Base-by-base conservation (phyloP, 2,113 vertebrate species). In the Saguinus midas region DNA sequence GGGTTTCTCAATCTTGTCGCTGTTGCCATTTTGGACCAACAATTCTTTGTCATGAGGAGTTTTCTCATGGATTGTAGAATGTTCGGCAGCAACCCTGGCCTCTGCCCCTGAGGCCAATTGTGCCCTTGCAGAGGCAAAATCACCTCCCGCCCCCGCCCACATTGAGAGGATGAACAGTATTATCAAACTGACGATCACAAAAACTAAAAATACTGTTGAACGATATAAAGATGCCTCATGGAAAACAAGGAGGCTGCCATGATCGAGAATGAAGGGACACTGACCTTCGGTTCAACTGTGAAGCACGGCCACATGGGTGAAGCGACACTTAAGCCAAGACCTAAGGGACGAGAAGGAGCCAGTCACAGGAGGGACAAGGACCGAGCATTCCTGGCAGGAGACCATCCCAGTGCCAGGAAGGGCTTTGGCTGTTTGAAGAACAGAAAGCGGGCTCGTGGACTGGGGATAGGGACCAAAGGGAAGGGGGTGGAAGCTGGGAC, bases 151-250 rank as follows among this genome's bases (percentile, higher is more conserved):
- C 43, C 43, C 13, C 14, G 3, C 3, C 8, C 14, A 12, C 37
- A n/a, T 1, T 68, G 35, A 73, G 45, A 95, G 52, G 25, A 45
- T 64, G n/a, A 32, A 43, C 45, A 68, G 14, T 50, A 35, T 92
- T 86, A 37, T 40, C 73, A 91, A 58, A 91, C 35, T 61, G 20
- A 55, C 48, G 64, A 64, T 73, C 50, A 43, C 27, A 23, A 91
- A 80, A 88, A 70, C 16, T 66, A 78, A 96, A 87, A 95, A 66
- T n/a, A 32, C 57, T 90, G 9, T 48, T 35, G 48, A 10, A 37
- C 37, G 61, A 29, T 55, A 75, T 52, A 50, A 88, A 91, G 86
- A 83, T 66, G 45, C 17, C 43, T 43, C n/a, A n/a, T 72, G 68
- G 20, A 78, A 79, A 57, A n/a, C 58, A 58, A 52, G 29, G 52